These are phyloP conservation scores for Burhinus oedicnemus DNA, from an alignment of 2,113 vertebrate genomes.

Conservation along the genomic window DNA sequence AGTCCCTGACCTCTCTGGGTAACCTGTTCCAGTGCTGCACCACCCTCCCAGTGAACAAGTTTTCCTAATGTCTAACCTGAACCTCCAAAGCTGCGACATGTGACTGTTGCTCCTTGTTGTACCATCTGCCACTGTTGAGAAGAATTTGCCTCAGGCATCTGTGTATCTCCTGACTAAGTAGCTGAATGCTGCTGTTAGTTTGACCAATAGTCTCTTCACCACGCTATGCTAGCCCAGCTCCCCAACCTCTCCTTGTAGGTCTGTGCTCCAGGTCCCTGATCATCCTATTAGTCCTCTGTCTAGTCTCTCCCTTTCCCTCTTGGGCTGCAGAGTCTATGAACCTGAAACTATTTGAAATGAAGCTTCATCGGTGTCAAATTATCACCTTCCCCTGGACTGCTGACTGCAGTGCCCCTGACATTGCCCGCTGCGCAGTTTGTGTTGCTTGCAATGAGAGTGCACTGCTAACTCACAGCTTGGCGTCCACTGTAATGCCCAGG, in stretches of 20 bases:
- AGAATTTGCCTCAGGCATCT: background rate
- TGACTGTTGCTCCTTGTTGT: background rate
- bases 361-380: background rate
- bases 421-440: fast-evolving
- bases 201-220: background rate
- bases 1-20: background rate
- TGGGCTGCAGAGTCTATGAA: fast-evolving
- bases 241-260: background rate
- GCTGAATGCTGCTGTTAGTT: background rate
- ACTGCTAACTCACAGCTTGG: background rate
- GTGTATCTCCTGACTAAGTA: background rate
- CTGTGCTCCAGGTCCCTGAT: background rate
- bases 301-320: background rate
- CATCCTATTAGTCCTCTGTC: background rate
- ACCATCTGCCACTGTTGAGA: background rate
- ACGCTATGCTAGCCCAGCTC: background rate
- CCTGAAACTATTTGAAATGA: background rate
- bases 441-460: background rate
- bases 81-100: background rate
- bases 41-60: background rate
- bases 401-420: background rate
- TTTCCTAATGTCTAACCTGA: background rate
- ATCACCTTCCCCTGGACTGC: background rate
- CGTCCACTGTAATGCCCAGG: background rate
- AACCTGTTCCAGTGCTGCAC: background rate